Percentiles rank a stretch among this genome's conserved stretches.
phyloP scores from a whole-genome alignment of 2,888 invertebrate species.

The Panopea generosa region DNA sequence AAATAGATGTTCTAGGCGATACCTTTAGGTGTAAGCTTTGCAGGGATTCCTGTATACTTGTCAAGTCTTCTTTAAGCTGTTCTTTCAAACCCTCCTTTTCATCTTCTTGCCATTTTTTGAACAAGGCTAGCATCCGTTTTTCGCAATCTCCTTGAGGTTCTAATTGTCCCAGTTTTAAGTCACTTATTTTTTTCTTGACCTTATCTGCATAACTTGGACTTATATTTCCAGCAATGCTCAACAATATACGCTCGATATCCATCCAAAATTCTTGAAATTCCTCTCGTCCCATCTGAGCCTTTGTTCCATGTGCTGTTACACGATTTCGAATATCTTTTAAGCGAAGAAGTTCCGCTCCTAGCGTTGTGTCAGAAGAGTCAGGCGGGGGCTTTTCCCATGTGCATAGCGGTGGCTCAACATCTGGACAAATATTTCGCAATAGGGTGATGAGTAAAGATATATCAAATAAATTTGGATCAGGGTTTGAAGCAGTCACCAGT shows the following conservation, averaged over 20 bases:
- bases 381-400: not conserved
- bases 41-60: conserved; percentile 3
- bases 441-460: conserved; percentile 20
- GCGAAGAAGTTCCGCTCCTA: conserved; percentile 22
- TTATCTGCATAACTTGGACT: not conserved
- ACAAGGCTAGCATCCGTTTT: not conserved
- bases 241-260: not conserved
- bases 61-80: not conserved
- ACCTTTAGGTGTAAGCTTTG: conserved; percentile 16
- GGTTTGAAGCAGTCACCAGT: conserved; percentile 4
- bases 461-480: conserved; percentile 21
- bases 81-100: not conserved
- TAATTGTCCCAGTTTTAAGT: not conserved
- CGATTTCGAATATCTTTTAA: conserved; percentile 7
- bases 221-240: not conserved
- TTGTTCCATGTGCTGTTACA: conserved; percentile 5
- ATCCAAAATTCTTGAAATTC: conserved; percentile 3
- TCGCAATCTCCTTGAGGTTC: conserved; percentile 15
- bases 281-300: not conserved
- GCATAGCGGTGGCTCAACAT: not conserved
- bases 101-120: conserved; percentile 4
- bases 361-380: not conserved
- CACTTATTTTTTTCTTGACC: not conserved
- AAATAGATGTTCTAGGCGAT: no score
- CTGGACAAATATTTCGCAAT: conserved; percentile 19